phyloP scores from a whole-genome alignment of 2,888 invertebrate genomes.

The Elmis aenea region DNA sequence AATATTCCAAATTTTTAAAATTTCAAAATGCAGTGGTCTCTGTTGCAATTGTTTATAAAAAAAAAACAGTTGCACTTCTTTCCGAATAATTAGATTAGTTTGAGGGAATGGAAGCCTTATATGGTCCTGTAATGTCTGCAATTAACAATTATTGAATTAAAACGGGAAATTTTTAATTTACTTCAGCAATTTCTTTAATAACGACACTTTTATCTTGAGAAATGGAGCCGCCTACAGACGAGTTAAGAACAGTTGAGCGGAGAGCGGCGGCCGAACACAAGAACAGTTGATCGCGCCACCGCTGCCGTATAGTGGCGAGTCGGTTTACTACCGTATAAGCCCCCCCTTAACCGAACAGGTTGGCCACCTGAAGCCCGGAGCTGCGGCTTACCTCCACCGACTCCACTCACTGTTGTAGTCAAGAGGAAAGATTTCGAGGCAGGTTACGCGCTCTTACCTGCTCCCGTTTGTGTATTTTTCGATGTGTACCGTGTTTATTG shows the following conservation, averaged over 20 bases:
- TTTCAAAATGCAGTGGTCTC: too few species aligned
- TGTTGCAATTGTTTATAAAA: too few species aligned
- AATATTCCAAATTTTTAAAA: too few species aligned
- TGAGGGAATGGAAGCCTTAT: too few species aligned
- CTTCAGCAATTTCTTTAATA: too few species aligned
- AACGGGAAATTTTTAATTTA: too few species aligned
- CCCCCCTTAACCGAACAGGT: slow-evolving; percentile 30
- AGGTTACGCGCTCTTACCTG: slow-evolving; percentile 8
- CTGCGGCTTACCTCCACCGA: slow-evolving; percentile 14
- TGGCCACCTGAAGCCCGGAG: slow-evolving; percentile 31
- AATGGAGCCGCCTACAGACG: slow-evolving; percentile 8
- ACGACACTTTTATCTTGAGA: too few species aligned
- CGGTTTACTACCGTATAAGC: slow-evolving; percentile 36
- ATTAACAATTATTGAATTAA: too few species aligned
- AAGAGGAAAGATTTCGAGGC: slow-evolving; percentile 17
- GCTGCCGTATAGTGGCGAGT: slow-evolving; percentile 41
- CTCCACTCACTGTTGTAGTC: slow-evolving; percentile 12
- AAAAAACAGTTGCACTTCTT: too few species aligned
- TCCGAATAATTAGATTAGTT: too few species aligned
- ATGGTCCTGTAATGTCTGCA: too few species aligned
- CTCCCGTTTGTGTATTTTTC: slow-evolving; percentile 7
- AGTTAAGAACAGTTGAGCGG: slow-evolving; percentile 11
- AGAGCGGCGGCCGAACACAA: slow-evolving; percentile 27
- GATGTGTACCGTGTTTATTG: background rate
- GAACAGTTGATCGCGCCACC: slow-evolving; percentile 44